These are phyloP conservation scores for Temnopleurus reevesii DNA, from an alignment of 53 echinoderm and acorn worm genomes.

Conservation along the genomic window DNA sequence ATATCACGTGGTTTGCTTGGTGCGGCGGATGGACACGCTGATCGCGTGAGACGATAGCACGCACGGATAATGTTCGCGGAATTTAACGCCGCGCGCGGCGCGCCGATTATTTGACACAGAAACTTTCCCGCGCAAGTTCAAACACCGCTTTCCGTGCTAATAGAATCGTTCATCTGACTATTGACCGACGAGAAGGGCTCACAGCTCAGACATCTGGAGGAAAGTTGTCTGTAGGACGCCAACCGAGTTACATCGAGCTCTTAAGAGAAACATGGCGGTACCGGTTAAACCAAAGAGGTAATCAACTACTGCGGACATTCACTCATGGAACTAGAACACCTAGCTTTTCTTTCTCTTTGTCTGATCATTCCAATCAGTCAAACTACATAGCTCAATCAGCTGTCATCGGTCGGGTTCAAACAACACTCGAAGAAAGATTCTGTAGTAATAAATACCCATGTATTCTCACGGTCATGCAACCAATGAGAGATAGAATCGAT, in stretches of 20 bases:
- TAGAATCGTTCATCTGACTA: constrained; percentile 29
- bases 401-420: not conserved
- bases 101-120: constrained; percentile 38
- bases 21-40: not conserved
- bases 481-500: constrained; percentile 16
- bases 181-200: constrained; percentile 15
- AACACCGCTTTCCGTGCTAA: constrained; percentile 45
- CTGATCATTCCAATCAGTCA: not conserved
- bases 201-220: not conserved
- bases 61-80: constrained; percentile 13
- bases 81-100: not conserved
- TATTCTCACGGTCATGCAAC: constrained; percentile 32
- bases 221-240: constrained; percentile 17
- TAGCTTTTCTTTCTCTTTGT: constrained; percentile 21
- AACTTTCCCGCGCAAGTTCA: constrained; percentile 21
- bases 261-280: not conserved
- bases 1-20: not conserved
- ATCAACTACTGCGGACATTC: constrained; percentile 37
- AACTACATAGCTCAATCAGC: constrained; percentile 21
- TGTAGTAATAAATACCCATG: not conserved
- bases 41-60: constrained; percentile 8
- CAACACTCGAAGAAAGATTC: constrained; percentile 5
- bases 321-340: constrained; percentile 25
- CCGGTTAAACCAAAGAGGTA: constrained; percentile 22
- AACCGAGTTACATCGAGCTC: not conserved